Base-by-base conservation (phyloP, 1,140 invertebrate species). In the Apis dorsata region DNA sequence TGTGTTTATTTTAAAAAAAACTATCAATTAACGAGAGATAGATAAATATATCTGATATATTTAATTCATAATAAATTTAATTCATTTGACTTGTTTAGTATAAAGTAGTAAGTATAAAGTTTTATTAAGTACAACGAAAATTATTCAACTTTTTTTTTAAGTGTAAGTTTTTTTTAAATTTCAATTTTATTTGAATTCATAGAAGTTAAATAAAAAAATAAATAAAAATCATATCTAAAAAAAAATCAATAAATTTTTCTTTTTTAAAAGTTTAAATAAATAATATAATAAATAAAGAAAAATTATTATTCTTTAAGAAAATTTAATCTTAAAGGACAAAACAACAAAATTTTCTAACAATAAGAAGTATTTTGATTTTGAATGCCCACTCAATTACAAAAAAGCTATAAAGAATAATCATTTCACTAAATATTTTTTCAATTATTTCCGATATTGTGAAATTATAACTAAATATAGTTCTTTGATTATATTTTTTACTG, bases 1-100 rank as follows among this genome's bases (percentile, higher is more conserved):
- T 34, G 94, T 28, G 21, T 44, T 44, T 44, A 44, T 44, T 44
- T 44, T 44, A 44, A 44, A 44, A 44, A 34, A 44, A 44, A 44
- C 34, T 44, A 44, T 44, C 34, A 44, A 44, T 44, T 7, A 44
- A 44, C 5, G 5, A 44, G 2, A 44, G 34, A 44, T 44, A 44
- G 5, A 44, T 44, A 44, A 7, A 44, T 44, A 44, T 44, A 44
- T 7, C 34, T 44, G 34, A 5, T 44, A 44, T 44, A 44, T 0
- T 24, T 24, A 24, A 24, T 24, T 24, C 24, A 24, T 24, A 24
- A 24, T 24, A 44, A 44, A 44, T 0, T 44, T 44, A 44, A 44
- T 44, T 44, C 5, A 44, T 44, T 44, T 44, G 5, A 44, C 0
- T 44, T 44, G 7, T 44, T 44, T 4, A 24, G 24, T 24, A 24